Evolutionary conservation across 1,140 invertebrate species (phyloP).

Genomic region (Aphidius gifuensis): DNA sequence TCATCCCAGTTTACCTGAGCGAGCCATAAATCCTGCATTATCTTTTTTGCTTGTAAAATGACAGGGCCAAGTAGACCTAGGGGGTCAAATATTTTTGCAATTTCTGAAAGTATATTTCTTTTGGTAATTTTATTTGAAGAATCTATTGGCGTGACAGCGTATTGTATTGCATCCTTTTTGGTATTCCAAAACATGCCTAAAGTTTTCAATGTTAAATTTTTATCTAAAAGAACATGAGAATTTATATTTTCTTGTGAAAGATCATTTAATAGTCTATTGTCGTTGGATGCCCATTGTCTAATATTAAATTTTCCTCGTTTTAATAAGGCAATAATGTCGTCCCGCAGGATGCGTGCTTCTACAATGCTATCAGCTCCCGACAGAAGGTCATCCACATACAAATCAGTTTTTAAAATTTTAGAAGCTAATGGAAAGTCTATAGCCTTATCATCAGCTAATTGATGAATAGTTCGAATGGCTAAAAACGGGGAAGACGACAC

Average conservation of each 20-base stretch:
- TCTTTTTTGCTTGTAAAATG: slow-evolving; percentile 36
- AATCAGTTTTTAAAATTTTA: slow-evolving; percentile 20
- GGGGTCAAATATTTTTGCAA: slow-evolving; percentile 41
- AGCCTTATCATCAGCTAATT: slow-evolving; percentile 18
- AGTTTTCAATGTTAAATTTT: slow-evolving; percentile 23
- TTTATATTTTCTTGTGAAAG: background rate
- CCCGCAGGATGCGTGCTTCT: background rate
- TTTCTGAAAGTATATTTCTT: slow-evolving; percentile 33
- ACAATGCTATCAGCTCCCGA: slow-evolving; percentile 25
- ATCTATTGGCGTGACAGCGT: background rate
- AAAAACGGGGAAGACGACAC: slow-evolving; percentile 26
- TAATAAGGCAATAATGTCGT: background rate
- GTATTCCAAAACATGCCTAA: slow-evolving; percentile 39
- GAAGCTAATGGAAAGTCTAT: slow-evolving; percentile 18
- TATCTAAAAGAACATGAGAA: background rate
- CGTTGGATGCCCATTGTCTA: slow-evolving; percentile 2
- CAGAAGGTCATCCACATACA: slow-evolving; percentile 41
- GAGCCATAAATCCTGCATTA: slow-evolving; percentile 41
- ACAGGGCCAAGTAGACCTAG: slow-evolving; percentile 40
- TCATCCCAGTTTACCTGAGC: slow-evolving; percentile 39
- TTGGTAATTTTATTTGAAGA: slow-evolving; percentile 24
- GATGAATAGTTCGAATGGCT: slow-evolving; percentile 17
- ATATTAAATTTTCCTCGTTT: background rate
- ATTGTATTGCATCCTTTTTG: slow-evolving; percentile 22
- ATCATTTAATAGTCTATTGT: background rate